Base-by-base conservation (phyloP, 2,113 vertebrate species). In the Columbina picui region DNA sequence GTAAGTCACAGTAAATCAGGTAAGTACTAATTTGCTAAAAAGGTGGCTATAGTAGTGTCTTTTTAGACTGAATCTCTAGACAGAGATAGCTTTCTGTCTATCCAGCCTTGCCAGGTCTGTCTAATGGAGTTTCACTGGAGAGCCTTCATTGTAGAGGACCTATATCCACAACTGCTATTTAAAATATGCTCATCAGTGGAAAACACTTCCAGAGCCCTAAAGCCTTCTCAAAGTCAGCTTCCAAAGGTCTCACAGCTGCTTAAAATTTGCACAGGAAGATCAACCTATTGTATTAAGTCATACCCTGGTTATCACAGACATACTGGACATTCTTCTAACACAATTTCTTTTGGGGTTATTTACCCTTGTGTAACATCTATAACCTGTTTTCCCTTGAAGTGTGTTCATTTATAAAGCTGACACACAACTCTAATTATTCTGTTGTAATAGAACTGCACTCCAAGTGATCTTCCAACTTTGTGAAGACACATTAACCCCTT, bases 331-430 rank as follows among this genome's bases (percentile, higher is more conserved):
- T 59, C 13, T 68, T 45, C 67, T 29, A 61, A 38, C 18, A 59
- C 0, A 1, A 52, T 61, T 69, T 80, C 6, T 81, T 63, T 69
- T 41, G 34, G 45, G 20, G 39, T 30, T 69, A 60, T 59, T 47
- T 43, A 41, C 32, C 29, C 21, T 20, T 18, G 32, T 32, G 17
- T n/a, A 74, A 65, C 0, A 0, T 17, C 68, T 57, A 18, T 23
- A 7, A 57, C 3, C 36, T 36, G 27, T 41, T 64, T 75, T 47
- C 45, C 87, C 47, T 64, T 61, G 45, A 26, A 0, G 0, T 29
- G 45, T 45, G 78, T 95, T 94, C 93, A 77, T 93, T 91, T 79
- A 84, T 77, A 53, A 92, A 86, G 59, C 71, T 68, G 47, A 91
- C 30, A 64, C 64, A 61, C n/a, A 80, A 52, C 30, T 61, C 47